Evolutionary conservation across 2,888 invertebrate species (phyloP).

Genomic region (Phyllotreta striolata): DNA sequence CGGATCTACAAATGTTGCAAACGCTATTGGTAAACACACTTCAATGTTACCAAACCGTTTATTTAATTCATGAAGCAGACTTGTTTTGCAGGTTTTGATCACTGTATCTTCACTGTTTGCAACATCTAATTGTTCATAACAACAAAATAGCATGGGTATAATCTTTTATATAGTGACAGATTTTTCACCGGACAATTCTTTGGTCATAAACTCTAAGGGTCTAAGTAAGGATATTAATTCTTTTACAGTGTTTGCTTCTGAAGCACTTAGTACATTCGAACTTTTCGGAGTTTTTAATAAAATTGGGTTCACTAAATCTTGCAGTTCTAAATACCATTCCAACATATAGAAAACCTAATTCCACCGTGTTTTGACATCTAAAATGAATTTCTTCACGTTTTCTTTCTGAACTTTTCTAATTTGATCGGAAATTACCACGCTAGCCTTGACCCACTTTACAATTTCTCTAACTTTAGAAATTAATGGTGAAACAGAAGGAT

Average conservation of each 20-base stretch:
- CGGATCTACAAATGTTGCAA: constrained; percentile 6
- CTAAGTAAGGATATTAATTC: constrained; percentile 7
- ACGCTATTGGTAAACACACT: constrained; percentile 15
- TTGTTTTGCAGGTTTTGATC: background rate
- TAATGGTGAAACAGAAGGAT: no score
- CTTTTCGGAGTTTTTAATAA: constrained; percentile 4
- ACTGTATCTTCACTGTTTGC: constrained; percentile 1
- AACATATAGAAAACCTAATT: constrained; percentile 20
- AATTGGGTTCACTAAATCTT: constrained; percentile 10
- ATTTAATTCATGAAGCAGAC: no score
- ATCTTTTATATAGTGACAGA: constrained; percentile 8
- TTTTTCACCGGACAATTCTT: constrained; percentile 11
- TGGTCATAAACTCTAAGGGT: constrained; percentile 12
- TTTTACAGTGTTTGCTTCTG: constrained; percentile 12
- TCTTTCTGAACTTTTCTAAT: constrained; percentile 2
- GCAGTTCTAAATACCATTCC: constrained; percentile 11
- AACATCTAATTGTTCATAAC: constrained; percentile 7
- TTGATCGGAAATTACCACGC: constrained; percentile 4
- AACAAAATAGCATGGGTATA: constrained; percentile 7
- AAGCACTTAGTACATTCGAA: constrained; percentile 11
- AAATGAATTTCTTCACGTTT: constrained; percentile 1
- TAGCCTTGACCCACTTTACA: constrained; percentile 15
- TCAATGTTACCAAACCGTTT: no score
- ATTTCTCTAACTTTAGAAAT: constrained; percentile 11
- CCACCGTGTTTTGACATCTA: constrained; percentile 17